Conservation (phyloP, 2,888 invertebrate species). For the Alsophila aescularia region DNA sequence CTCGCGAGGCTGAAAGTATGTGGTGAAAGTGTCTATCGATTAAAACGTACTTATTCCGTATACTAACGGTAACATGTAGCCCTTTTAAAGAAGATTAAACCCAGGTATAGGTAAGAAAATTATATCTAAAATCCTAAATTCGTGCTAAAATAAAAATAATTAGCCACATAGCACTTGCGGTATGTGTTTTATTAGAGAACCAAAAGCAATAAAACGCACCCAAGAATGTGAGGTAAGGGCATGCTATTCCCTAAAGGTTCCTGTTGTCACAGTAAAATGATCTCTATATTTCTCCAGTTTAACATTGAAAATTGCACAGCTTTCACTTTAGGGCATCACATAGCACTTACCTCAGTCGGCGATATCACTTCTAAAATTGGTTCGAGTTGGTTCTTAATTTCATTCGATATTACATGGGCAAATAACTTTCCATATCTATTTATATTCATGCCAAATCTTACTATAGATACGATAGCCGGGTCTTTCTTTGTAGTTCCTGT, state of each 20-base stretch:
- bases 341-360: conserved; percentile 3
- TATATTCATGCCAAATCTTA: conserved; percentile 55
- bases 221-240: conserved; percentile 2
- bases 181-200: conserved; percentile 17
- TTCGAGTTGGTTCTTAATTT: conserved; percentile 40
- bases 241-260: background rate
- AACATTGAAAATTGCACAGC: background rate
- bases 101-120: background rate
- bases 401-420: conserved; percentile 50
- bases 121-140: conserved; percentile 30
- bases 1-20: too few species aligned
- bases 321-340: conserved; percentile 2
- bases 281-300: background rate
- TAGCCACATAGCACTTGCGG: background rate
- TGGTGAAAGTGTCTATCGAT: too few species aligned
- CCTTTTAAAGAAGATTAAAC: too few species aligned
- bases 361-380: conserved; percentile 8
- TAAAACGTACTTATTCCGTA: too few species aligned
- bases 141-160: background rate
- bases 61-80: too few species aligned
- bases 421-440: conserved; percentile 60
- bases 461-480: conserved; percentile 41
- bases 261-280: background rate
- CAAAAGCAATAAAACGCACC: conserved; percentile 2
- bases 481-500: conserved; percentile 34